Evolutionary conservation across 2,888 invertebrate species (phyloP).

Genomic region (Sarcophaga variegata): DNA sequence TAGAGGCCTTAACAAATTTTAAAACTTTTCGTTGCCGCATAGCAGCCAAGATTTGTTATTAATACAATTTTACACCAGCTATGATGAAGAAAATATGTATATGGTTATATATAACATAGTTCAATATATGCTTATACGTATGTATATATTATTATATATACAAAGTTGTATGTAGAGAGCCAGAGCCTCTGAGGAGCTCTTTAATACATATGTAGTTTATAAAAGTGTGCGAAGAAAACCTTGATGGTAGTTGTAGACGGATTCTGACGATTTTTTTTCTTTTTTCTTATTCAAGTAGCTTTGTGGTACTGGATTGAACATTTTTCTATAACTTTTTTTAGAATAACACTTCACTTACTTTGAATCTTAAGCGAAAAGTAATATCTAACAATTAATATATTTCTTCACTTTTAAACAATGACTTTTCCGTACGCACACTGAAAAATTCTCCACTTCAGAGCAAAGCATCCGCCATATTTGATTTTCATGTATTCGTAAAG

Average conservation of each 20-base stretch:
- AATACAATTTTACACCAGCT: conserved; percentile 59
- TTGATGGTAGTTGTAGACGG: conserved; percentile 57
- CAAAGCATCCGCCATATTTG: conserved; percentile 68
- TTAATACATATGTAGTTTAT: conserved; percentile 35
- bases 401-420: conserved; percentile 61
- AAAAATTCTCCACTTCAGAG: conserved; percentile 67
- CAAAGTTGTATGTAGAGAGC: conserved; percentile 39
- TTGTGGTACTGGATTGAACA: neutral
- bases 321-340: conserved; percentile 13
- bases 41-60: conserved; percentile 51
- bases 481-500: conserved; percentile 66
- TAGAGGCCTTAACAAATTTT: conserved; percentile 22
- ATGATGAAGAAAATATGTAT: conserved; percentile 69
- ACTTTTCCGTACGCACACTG: conserved; percentile 69
- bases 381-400: conserved; percentile 56
- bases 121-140: conserved; percentile 47
- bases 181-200: conserved; percentile 38
- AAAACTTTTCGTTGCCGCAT: conserved; percentile 36
- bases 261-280: conserved; percentile 32
- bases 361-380: conserved; percentile 59
- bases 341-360: conserved; percentile 66
- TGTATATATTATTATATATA: conserved; percentile 39
- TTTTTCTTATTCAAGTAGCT: conserved; percentile 12
- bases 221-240: conserved; percentile 57
- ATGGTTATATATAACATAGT: conserved; percentile 59